phyloP scores from a whole-genome alignment of 2,113 vertebrate genomes.

The Oenanthe oenanthe region DNA sequence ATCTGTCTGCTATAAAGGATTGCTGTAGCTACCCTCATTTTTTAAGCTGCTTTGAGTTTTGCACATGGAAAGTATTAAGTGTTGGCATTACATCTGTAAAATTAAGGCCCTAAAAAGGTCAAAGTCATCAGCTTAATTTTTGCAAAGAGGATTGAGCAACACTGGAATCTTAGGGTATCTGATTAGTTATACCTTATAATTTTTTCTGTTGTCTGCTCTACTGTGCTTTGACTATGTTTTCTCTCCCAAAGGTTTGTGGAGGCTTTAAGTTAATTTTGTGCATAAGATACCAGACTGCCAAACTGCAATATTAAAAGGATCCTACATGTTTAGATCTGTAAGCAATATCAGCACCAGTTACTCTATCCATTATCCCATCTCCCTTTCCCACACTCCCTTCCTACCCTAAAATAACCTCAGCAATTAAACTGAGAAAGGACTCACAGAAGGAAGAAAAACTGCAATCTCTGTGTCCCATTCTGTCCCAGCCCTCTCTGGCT shows the following conservation, averaged over 20 bases:
- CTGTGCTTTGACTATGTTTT: background rate
- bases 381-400: background rate
- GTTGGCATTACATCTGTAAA: constrained; percentile 30
- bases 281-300: background rate
- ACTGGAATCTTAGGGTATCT: background rate
- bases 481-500: background rate
- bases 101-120: constrained; percentile 60
- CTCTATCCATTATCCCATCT: background rate
- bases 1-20: constrained; percentile 49
- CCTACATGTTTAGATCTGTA: background rate
- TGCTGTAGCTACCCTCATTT: constrained; percentile 52
- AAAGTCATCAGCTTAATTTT: constrained; percentile 59
- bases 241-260: background rate
- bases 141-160: constrained; percentile 12
- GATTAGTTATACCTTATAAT: background rate
- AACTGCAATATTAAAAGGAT: background rate
- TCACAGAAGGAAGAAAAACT: background rate
- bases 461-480: background rate
- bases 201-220: background rate
- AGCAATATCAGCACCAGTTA: background rate
- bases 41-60: constrained; percentile 56
- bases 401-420: background rate
- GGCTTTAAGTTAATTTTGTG: constrained; percentile 12
- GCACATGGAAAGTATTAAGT: constrained; percentile 41
- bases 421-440: background rate